phyloP scores from a whole-genome alignment of 2,888 invertebrate genomes.

The Tenthredo scrophulariae region DNA sequence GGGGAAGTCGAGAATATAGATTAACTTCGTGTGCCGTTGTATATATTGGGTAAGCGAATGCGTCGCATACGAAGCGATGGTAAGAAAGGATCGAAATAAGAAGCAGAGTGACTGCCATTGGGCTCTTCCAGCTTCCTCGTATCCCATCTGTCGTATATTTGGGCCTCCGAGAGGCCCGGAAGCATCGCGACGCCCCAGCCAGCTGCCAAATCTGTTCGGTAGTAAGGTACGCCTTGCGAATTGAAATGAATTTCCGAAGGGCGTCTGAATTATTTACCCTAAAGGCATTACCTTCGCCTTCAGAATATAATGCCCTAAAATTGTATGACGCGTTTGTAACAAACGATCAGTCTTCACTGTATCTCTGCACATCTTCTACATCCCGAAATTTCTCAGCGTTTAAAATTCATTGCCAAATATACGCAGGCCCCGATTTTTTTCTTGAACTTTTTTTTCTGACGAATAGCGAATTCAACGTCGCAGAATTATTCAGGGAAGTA shows the following conservation, averaged over 20 bases:
- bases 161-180: conserved; percentile 2
- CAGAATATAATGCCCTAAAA: neutral
- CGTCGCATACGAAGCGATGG: conserved; percentile 54
- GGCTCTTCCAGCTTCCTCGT: conserved; percentile 25
- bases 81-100: conserved; percentile 35
- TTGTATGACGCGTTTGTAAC: neutral
- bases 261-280: conserved; percentile 38
- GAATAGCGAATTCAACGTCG: neutral
- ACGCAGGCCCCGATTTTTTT: neutral
- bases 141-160: conserved; percentile 5
- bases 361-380: neutral
- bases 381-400: neutral
- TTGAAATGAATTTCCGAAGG: conserved; percentile 58
- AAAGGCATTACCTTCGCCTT: conserved; percentile 28
- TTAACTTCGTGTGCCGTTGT: conserved; percentile 3
- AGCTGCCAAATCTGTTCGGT: conserved; percentile 63
- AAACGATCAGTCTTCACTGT: neutral
- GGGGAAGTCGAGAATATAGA: conserved; percentile 38
- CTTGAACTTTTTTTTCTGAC: too few species aligned
- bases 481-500: neutral
- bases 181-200: conserved; percentile 57
- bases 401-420: neutral
- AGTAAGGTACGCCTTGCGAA: conserved; percentile 62
- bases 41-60: conserved; percentile 55
- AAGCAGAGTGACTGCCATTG: conserved; percentile 3